Evolutionary conservation across 2,113 vertebrate genomes (phyloP), one percentile per base, ranked within the genome.

Genomic region (Solea senegalensis): DNA sequence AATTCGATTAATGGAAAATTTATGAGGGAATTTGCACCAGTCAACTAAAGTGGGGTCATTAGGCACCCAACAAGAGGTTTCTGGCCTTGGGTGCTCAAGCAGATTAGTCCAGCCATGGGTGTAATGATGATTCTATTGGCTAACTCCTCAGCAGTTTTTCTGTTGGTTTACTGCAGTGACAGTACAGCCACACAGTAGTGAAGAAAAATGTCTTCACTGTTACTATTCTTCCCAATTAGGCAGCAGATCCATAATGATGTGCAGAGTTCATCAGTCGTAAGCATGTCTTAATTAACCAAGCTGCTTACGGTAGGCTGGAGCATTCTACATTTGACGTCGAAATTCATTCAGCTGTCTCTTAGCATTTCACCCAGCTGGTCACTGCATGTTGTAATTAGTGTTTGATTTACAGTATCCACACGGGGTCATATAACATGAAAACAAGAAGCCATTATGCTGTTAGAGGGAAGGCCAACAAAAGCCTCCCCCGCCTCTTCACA

Each of bases 321-420:
- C 90, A 83, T 89, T 94, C 94, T 88, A 88, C 94, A 94, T 94
- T 89, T 88, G 93, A 91, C 87, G 73, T 13, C 85, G 21, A 86
- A 87, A 94, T 71, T 74, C 61, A 78, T 92, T 93, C 92, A 94
- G 94, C 90, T 94, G 94, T 95, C 93, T 94, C 89, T 93, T 92
- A 91, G 91, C 88, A 92, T 94, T 93, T 94, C 93, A 92, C 89
- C 88, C 89, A 92, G 94, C 95, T 94, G 95, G 95, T 95, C 95
- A 93, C 91, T 87, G 92, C 92, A 84, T 89, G 79, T 69, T 88
- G 90, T 96, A 96, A 96, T 96, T 96, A 95, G 94, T 89, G 93
- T 91, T 92, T 92, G 91, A 91, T 94, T 90, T 94, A 95, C 90
- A 88, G 90, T 86, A 84, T 93, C 90, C 86, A 91, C 92, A 28